Base-by-base conservation (phyloP, 2,888 invertebrate genomes). In the Standfussiana lucernea region DNA sequence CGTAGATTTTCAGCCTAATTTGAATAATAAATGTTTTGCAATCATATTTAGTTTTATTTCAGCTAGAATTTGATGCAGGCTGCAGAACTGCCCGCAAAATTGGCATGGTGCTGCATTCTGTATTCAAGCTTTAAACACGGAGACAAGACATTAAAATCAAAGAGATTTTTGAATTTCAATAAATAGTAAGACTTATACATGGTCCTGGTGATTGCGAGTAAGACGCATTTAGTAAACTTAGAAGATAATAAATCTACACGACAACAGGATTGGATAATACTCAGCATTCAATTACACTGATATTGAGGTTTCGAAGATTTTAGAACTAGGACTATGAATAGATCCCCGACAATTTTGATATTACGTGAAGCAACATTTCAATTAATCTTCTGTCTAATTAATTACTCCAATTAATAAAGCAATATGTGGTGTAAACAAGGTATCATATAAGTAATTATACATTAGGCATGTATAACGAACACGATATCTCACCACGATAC, bases 351-450 rank as follows among this genome's bases (percentile, higher is more conserved):
- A 8, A n/a, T 40, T 40, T 40, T 18, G n/a, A 24, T 35, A 61
- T 1, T 35, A 61, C 35, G n/a, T 32, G 8, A 28, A 10, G 45
- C 13, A 40, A 53, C 6, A 40, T 35, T 59, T 68, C 67, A 85
- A 85, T 75, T 72, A 61, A 85, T 75, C 64, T 61, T 68, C 71
- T 69, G 7, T 0, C 18, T 75, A 72, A 85, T 85, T 88, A 83
- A 81, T 86, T 77, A 70, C 69, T 72, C 42, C 64, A 83, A 85
- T 83, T 70, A 83, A 75, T 64, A 61, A 40, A 59, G 59, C 50
- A 78, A 59, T 69, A 71, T 71, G 37, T 62, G 40, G 42, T 81
- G 84, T 89, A 87, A 88, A 89, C 81, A 85, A 78, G 70, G 62
- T 75, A 84, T n/a, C n/a, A n/a, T 66, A 69, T 65, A 70, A 18